Conservation (phyloP, 2,888 invertebrate species). For the Tetheella fluctuosa region DNA sequence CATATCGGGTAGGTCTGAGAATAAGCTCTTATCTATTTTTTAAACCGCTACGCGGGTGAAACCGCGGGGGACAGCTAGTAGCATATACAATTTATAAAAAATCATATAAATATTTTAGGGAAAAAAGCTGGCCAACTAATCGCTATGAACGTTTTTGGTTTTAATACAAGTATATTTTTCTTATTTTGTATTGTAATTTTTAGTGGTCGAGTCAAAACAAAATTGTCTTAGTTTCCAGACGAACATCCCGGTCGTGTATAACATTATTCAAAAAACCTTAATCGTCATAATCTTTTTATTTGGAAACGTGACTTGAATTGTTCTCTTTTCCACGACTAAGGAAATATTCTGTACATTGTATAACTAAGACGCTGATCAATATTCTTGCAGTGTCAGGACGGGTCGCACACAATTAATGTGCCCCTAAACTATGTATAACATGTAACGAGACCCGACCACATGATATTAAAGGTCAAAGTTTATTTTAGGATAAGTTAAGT, state of each 20-base stretch:
- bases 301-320: constrained; percentile 33
- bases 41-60: too few species aligned
- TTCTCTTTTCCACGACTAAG: constrained; percentile 33
- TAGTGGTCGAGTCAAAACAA: background rate
- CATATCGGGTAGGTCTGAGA: too few species aligned
- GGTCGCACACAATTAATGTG: constrained; percentile 10
- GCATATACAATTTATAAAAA: too few species aligned
- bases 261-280: constrained; percentile 4
- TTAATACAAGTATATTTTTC: too few species aligned
- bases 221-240: background rate
- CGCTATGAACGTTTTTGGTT: too few species aligned
- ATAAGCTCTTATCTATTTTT: too few species aligned
- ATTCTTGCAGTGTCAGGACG: constrained; percentile 29
- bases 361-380: constrained; percentile 32
- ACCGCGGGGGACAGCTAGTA: too few species aligned
- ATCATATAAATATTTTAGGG: too few species aligned
- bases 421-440: background rate
- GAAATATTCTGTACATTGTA: constrained; percentile 31
- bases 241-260: background rate
- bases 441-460: constrained; percentile 1
- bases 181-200: too few species aligned
- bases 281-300: constrained; percentile 11
- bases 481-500: too few species aligned
- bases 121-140: too few species aligned
- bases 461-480: background rate